Evolutionary conservation across 2,797 vertebrate species (phyloP), one percentile per base, ranked within the genome.

Genomic region (Mus minutoides): DNA sequence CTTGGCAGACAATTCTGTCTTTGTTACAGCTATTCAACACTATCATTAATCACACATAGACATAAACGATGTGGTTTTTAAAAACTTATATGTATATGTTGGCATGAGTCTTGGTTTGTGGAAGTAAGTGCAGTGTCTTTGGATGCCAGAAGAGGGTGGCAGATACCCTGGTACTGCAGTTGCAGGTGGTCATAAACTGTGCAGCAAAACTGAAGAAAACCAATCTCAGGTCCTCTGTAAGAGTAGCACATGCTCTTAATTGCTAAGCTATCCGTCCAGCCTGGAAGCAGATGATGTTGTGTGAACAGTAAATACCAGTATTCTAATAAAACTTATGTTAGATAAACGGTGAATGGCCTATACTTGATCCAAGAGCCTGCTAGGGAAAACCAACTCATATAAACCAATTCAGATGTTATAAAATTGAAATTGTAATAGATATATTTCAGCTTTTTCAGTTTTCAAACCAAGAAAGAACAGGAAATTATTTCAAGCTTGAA

Each of bases 381-480:
- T 54, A 92, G 54, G 43, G 3, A 2, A 0, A 73, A 58, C 83
- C 19, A 85, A 76, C 13, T 21, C 37, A 31, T 37, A 22, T 24
- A 97, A 95, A 97, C 94, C 96, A 97, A 73, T 91, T 97, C 93
- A 97, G 96, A 96, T 88, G 79, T 97, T 97, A 97, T 96, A 95
- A 96, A 94, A 96, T 95, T 96, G 87, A 97, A 97, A 97, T 85
- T 97, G 87, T 97, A 97, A 98, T 97, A 97, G 97, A 98, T 94
- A 92, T 96, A 97, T 97, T 98, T 98, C 98, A 98, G 97, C 98
- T 96, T 97, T 98, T 98, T 98, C 98, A 97, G 62, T 97, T 98
- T 98, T 98, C 98, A 97, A 94, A 98, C 98, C 97, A 96, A 97
- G 95, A 97, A 82, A 97, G 60, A 77, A 97, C 96, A 96, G 97